phyloP scores from a whole-genome alignment of 2,113 vertebrate genomes.

The Psilopsiagon aurifrons region DNA sequence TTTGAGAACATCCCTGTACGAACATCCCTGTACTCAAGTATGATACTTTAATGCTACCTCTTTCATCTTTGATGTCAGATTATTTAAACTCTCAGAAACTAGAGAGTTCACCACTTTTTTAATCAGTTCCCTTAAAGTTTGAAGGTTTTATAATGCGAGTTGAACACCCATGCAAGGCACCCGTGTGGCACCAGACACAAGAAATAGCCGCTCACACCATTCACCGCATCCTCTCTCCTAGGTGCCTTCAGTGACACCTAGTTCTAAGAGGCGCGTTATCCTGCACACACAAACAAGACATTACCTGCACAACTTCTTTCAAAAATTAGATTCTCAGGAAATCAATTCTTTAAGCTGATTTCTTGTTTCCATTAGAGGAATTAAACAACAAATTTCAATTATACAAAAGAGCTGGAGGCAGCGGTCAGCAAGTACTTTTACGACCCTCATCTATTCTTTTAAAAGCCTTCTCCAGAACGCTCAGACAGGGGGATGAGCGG shows the following conservation, averaged over 20 bases:
- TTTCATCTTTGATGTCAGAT: not conserved
- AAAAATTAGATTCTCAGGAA: not conserved
- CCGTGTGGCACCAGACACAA: not conserved
- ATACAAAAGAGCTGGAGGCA: not conserved
- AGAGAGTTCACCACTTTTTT: not conserved
- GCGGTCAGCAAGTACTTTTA: not conserved
- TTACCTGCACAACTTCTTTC: not conserved
- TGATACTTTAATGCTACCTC: accelerated
- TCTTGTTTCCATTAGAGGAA: not conserved
- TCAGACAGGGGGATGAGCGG: not conserved
- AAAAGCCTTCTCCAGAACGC: not conserved
- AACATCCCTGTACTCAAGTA: not conserved
- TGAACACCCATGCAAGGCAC: not conserved
- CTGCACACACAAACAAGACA: accelerated
- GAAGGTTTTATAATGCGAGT: not conserved
- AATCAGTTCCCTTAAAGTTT: slow-evolving; percentile 1
- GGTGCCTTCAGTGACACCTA: not conserved
- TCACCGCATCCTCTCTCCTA: not conserved
- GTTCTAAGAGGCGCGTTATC: not conserved
- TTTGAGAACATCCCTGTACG: not conserved
- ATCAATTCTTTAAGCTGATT: not conserved
- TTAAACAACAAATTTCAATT: not conserved
- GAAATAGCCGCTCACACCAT: not conserved
- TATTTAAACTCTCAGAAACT: not conserved
- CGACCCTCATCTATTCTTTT: slow-evolving; percentile 2